Conservation (phyloP, 2,797 vertebrate genomes). For the Anabacerthia variegaticeps region DNA sequence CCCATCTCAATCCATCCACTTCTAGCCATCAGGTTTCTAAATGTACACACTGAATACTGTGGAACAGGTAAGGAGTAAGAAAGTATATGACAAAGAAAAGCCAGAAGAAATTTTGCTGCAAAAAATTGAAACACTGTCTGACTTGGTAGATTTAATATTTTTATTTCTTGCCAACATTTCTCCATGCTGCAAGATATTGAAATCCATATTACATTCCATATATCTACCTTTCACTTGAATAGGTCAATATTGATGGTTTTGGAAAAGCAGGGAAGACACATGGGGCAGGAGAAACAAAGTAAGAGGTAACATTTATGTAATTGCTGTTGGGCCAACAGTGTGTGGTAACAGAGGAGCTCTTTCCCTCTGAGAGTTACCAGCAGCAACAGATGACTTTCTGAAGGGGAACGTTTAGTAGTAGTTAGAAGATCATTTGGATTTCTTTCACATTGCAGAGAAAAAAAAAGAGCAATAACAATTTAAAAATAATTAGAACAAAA, state of each 20-base stretch:
- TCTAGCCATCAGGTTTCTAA: background rate
- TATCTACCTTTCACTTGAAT: background rate
- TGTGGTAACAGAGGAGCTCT: background rate
- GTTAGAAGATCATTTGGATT: background rate
- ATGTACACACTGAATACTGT: background rate
- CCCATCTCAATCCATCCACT: background rate
- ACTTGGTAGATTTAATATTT: background rate
- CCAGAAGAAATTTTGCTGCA: background rate
- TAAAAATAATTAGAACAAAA: background rate
- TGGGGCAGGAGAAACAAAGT: background rate
- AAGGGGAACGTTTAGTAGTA: accelerated
- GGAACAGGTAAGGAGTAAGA: background rate
- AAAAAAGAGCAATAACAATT: background rate
- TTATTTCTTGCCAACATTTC: background rate
- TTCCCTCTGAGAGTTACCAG: background rate
- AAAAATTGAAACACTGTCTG: background rate
- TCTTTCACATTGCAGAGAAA: background rate
- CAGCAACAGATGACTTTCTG: background rate
- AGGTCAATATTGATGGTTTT: background rate
- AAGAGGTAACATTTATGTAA: accelerated
- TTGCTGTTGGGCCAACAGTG: background rate
- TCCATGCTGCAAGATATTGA: background rate
- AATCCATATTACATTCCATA: background rate
- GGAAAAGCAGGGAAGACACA: background rate
- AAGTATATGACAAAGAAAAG: background rate